Evolutionary conservation across 53 echinoderm and acorn worm species (phyloP), one percentile per base, ranked within the genome.

Genomic region (Mesocentrotus franciscanus): DNA sequence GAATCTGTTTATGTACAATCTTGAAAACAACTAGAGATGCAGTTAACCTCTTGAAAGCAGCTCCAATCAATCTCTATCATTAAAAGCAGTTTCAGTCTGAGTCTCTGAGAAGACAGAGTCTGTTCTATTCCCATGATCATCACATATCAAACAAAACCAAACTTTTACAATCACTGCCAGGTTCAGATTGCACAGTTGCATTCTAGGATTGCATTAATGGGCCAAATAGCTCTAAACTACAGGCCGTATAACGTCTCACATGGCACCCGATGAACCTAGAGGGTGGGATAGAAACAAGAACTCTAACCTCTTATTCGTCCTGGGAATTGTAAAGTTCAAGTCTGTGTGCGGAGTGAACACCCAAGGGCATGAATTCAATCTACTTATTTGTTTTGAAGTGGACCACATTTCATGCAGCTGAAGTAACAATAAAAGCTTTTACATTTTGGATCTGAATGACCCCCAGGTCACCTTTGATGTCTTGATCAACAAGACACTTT

Each of bases 331-430:
- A 91, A 91, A 91, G 91, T 91, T 91, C 91, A 91, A 91, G 68
- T 91, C 91, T 91, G 42, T 91, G 35, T 91, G 91, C 26, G 7
- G 68, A 68, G 91, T 66, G 91, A 91, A n/a, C 26, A 39, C 91
- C 91, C 91, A 18, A 62, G 91, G 91, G 92, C 74, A 71, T 42
- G 75, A 92, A 92, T 74, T 72, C 92, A 92, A 92, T 72, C 71
- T 56, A 56, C 71, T 72, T 92, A 74, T 92, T 92, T 92, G 92
- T 92, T 92, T 75, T 92, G 92, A 92, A 92, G 92, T 71, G 92
- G 39, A 64, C 62, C 62, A 35, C 62, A 64, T 64, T 66, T 61
- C 68, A 68, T 70, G 92, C 92, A 92, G 92, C 92, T 92, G 92
- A 74, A 71, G 92, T 42, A 68, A 75, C 71, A 92, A 71, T 64